Conservation (phyloP, 1,140 invertebrate species). For the Pomacea maculata region DNA sequence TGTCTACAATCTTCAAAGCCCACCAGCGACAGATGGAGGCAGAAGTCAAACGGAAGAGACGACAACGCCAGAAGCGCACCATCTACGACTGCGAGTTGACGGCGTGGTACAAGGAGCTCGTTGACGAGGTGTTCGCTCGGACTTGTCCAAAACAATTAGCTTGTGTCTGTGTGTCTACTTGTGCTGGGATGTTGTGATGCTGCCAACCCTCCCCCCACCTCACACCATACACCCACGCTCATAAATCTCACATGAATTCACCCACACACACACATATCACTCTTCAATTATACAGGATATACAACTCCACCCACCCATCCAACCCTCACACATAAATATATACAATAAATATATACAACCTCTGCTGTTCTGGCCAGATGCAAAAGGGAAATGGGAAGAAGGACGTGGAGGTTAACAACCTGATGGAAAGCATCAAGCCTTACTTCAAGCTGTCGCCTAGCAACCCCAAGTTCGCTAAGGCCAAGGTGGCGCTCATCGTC, state of each 20-base stretch:
- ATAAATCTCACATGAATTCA: too few species aligned
- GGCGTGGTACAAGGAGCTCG: constrained; percentile 12
- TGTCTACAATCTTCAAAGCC: background rate
- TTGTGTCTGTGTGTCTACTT: background rate
- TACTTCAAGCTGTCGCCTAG: constrained; percentile 16
- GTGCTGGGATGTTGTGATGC: background rate
- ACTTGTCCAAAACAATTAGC: too few species aligned
- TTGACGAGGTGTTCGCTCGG: background rate
- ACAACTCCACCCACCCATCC: background rate
- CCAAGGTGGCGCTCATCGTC: constrained; percentile 18
- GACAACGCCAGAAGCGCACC: background rate
- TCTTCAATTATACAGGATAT: background rate
- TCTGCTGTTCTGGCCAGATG: background rate
- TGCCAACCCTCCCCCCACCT: background rate
- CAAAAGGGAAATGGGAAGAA: background rate
- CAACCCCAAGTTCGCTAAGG: constrained; percentile 3
- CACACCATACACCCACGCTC: too few species aligned
- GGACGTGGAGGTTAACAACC: constrained; percentile 12
- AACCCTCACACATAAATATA: background rate
- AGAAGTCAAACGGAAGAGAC: background rate
- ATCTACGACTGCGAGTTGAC: constrained; percentile 14
- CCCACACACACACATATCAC: background rate
- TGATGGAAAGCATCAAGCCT: constrained; percentile 11
- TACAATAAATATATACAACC: background rate
- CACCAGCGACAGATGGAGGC: background rate